Evolutionary conservation across 2,113 vertebrate species (phyloP).

Genomic region (Halcyon senegalensis): DNA sequence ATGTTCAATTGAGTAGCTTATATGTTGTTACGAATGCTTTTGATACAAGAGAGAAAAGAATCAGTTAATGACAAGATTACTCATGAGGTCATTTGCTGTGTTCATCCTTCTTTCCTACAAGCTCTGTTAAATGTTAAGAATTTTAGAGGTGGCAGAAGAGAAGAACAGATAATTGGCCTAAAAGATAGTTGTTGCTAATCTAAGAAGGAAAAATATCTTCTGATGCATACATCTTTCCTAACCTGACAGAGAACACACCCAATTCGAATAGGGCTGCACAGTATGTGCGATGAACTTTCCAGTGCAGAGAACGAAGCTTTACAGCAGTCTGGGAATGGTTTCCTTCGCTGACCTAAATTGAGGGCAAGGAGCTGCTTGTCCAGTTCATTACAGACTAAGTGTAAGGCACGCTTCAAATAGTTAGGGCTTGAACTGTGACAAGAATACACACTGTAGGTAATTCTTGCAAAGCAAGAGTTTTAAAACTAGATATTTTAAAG

Average conservation of each 20-base stretch:
- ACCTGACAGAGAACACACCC: not conserved
- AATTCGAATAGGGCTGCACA: rapidly evolving
- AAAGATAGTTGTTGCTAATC: not conserved
- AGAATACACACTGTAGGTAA: not conserved
- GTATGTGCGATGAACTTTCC: rapidly evolving
- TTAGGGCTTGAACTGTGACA: not conserved
- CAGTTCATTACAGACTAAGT: not conserved
- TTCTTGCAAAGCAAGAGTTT: not conserved
- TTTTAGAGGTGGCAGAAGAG: not conserved
- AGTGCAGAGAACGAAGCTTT: not conserved
- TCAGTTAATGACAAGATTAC: not conserved
- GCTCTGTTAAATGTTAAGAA: not conserved
- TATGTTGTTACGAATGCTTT: not conserved
- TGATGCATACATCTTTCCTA: not conserved
- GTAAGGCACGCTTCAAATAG: not conserved
- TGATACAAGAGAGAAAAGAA: not conserved
- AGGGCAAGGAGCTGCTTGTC: not conserved
- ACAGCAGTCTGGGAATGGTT: not conserved
- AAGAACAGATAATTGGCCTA: not conserved
- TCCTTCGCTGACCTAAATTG: not conserved
- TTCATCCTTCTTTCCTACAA: not conserved
- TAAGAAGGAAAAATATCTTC: not conserved
- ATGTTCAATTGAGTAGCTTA: not conserved
- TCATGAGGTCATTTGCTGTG: not conserved
- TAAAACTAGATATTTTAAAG: not conserved